Base-by-base conservation (phyloP, 2,888 invertebrate genomes). In the Agriotes lineatus region DNA sequence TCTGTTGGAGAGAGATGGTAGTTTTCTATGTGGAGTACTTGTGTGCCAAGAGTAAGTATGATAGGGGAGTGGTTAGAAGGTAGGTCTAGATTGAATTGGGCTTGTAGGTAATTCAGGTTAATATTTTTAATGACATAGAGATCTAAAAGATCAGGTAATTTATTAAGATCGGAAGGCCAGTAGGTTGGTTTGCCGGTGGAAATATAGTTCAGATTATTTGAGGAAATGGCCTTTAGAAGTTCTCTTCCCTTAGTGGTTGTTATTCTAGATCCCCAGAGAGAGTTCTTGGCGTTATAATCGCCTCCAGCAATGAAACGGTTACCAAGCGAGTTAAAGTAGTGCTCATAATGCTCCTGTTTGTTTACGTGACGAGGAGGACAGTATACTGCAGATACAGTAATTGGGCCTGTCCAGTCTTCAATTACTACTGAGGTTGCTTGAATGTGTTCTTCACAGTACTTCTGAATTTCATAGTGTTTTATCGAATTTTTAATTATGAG, bases 101-200 rank as follows among this genome's bases (percentile, higher is more conserved):
- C 25, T 25, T 7, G 25, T 5, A 25, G 25, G 25, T 25, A 48
- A 25, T 59, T 37, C 50, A 44, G n/a, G 9, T 59, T 30, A 19
- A 75, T 69, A 5, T 70, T 69, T 48, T 76, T 74, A 0, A 67
- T 33, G 45, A n/a, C n/a, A n/a, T n/a, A n/a, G n/a, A n/a, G n/a
- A n/a, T n/a, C n/a, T n/a, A n/a, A n/a, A n/a, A n/a, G n/a, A 19
- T 78, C 74, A 1, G 78, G 76, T 19, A 71, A 48, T 73, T 77
- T 75, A 7, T 71, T 70, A 19, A 57, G 42, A 52, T 76, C 73
- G 2, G 71, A 48, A n/a, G 75, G 76, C 72, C 76, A 77, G 58
- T 78, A 75, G 0, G 76, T 77, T 19, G 78, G 77, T 69, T 76
- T 37, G 0, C 74, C 72, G 7, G 69, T 67, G 16, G 75, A 73